phyloP scores from a whole-genome alignment of 1,140 invertebrate genomes.

The Araneus ventricosus region DNA sequence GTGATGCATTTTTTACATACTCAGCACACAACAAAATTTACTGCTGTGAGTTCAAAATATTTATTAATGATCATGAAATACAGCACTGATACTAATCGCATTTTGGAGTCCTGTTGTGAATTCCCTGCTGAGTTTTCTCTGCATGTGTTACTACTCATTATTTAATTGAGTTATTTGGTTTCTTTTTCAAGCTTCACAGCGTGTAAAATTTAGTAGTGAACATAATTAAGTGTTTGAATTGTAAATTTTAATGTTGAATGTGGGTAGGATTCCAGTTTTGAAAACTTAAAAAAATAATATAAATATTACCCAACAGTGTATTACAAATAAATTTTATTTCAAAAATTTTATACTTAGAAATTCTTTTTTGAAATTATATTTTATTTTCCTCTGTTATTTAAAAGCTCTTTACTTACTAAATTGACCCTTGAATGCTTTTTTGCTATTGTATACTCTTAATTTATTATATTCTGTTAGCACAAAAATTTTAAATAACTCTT shows the following conservation, averaged over 20 bases:
- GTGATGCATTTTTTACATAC: neutral
- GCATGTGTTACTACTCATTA: neutral
- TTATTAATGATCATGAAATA: neutral
- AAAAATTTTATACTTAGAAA: neutral
- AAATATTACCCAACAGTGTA: neutral
- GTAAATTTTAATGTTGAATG: neutral
- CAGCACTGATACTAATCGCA: neutral
- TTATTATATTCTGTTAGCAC: too few species aligned
- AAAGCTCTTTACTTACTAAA: too few species aligned
- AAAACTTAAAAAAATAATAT: neutral
- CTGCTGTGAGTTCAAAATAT: neutral
- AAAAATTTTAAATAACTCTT: too few species aligned
- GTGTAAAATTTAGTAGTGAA: neutral
- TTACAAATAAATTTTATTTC: neutral
- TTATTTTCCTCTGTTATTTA: too few species aligned
- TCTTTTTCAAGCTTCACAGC: neutral
- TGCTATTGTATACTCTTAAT: too few species aligned
- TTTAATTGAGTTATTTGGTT: neutral
- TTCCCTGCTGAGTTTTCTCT: neutral
- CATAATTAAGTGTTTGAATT: neutral
- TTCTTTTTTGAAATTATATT: too few species aligned
- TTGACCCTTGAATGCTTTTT: too few species aligned
- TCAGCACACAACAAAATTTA: neutral
- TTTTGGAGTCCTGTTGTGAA: neutral
- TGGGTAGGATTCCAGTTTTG: neutral